phyloP scores from a whole-genome alignment of 2,797 vertebrate species.

The Thamnophis elegans region DNA sequence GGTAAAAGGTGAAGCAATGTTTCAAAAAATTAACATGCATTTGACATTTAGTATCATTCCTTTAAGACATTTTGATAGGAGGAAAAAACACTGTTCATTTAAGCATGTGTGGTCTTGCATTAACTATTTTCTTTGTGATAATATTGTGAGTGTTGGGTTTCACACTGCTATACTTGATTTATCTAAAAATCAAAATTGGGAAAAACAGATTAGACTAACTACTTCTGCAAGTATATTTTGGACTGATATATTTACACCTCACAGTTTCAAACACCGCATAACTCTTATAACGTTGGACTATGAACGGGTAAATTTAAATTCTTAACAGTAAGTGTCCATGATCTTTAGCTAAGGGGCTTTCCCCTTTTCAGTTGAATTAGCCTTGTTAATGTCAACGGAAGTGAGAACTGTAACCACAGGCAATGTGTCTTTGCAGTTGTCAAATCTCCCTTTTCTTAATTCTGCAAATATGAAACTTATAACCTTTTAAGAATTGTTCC shows the following conservation, averaged over 20 bases:
- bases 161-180: background rate
- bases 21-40: background rate
- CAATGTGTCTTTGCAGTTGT: slow-evolving; percentile 21
- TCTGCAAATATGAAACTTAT: slow-evolving; percentile 31
- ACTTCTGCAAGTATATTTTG: background rate
- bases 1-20: background rate
- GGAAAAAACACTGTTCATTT: background rate
- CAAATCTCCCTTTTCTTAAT: slow-evolving; percentile 6
- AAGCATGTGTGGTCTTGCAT: background rate
- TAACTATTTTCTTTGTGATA: slow-evolving; percentile 1
- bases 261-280: background rate
- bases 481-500: background rate
- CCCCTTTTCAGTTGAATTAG: slow-evolving; percentile 20
- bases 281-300: background rate
- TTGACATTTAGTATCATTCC: background rate
- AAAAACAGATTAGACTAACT: background rate
- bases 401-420: slow-evolving; percentile 28
- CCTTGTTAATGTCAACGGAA: slow-evolving; percentile 29
- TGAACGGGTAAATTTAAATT: slow-evolving; percentile 15
- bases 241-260: background rate
- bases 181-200: background rate
- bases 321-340: slow-evolving; percentile 20
- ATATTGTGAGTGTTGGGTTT: background rate
- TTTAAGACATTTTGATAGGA: background rate
- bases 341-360: background rate